Conservation (phyloP, 2,888 invertebrate genomes). For the Torymus auratus region DNA sequence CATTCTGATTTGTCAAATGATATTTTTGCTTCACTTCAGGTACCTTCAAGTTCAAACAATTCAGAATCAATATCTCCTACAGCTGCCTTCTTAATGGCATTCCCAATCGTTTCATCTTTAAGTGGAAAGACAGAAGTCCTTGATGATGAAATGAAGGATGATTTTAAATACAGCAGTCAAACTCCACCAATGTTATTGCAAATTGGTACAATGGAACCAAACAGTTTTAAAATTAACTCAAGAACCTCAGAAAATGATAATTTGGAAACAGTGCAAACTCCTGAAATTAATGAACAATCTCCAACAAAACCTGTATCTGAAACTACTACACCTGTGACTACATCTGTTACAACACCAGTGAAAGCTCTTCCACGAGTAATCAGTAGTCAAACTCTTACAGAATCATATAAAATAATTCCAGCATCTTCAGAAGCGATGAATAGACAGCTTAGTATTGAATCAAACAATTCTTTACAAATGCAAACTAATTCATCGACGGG, state of each 20-base stretch:
- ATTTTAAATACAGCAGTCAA: conserved; percentile 74
- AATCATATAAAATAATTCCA: conserved; percentile 71
- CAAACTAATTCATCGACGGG: conserved; percentile 24
- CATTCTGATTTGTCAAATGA: conserved; percentile 81
- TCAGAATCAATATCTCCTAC: conserved; percentile 85
- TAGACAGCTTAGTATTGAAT: conserved; percentile 31
- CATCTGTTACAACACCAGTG: conserved; percentile 40
- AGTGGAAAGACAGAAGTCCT: conserved; percentile 79
- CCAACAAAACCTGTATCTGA: conserved; percentile 57
- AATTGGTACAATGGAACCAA: conserved; percentile 74
- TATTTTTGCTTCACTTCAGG: conserved; percentile 81
- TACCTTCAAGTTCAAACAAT: conserved; percentile 79
- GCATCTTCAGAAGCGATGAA: conserved; percentile 57
- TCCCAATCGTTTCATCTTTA: conserved; percentile 83
- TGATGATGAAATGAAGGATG: conserved; percentile 79
- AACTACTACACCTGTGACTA: conserved; percentile 5
- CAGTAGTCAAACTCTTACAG: conserved; percentile 69
- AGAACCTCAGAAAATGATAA: conserved; percentile 52
- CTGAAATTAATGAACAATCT: conserved; percentile 35
- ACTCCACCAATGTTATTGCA: conserved; percentile 75
- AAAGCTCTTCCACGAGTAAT: conserved; percentile 72
- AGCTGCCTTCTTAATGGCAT: conserved; percentile 86
- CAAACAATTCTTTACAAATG: conserved; percentile 30
- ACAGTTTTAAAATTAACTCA: conserved; percentile 73
- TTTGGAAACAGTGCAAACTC: conserved; percentile 49